These are phyloP conservation scores for Gryllus bimaculatus DNA, from an alignment of 1,140 invertebrate genomes.

Conservation along the genomic window DNA sequence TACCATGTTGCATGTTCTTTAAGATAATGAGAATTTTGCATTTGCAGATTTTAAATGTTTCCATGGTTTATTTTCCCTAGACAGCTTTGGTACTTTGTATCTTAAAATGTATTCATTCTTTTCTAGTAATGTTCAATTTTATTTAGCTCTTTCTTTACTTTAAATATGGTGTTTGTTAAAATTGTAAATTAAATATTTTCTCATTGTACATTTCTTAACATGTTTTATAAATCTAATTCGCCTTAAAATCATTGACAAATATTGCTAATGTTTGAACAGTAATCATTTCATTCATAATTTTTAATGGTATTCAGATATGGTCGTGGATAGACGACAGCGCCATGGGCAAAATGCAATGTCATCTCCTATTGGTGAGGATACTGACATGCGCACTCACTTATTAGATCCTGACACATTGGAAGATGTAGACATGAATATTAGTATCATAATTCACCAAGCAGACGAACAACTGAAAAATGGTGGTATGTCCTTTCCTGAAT, in stretches of 20 bases:
- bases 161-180: too few relatives aligned
- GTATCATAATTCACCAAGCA: conserved; percentile 72
- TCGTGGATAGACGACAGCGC: conserved; percentile 21
- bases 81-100: too few relatives aligned
- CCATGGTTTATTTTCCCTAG: too few relatives aligned
- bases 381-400: conserved; percentile 28
- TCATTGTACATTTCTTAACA: neutral
- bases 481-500: conserved; percentile 64
- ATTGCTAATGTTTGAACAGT: too few relatives aligned
- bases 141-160: too few relatives aligned
- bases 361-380: conserved; percentile 20
- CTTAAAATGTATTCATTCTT: too few relatives aligned
- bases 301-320: neutral
- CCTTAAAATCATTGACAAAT: too few relatives aligned
- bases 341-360: conserved; percentile 16
- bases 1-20: too few relatives aligned
- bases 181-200: neutral
- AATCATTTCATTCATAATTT: neutral
- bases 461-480: conserved; percentile 69
- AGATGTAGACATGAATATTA: conserved; percentile 38
- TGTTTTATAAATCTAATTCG: too few relatives aligned
- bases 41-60: too few relatives aligned
- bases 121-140: too few relatives aligned
- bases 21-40: too few relatives aligned
- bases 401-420: conserved; percentile 6